A percentile compares a stretch with the other conserved stretches of the same genome.
These are phyloP conservation scores for Drosophila bipectinata DNA, from an alignment of 1,140 invertebrate genomes.

Conservation along the genomic window DNA sequence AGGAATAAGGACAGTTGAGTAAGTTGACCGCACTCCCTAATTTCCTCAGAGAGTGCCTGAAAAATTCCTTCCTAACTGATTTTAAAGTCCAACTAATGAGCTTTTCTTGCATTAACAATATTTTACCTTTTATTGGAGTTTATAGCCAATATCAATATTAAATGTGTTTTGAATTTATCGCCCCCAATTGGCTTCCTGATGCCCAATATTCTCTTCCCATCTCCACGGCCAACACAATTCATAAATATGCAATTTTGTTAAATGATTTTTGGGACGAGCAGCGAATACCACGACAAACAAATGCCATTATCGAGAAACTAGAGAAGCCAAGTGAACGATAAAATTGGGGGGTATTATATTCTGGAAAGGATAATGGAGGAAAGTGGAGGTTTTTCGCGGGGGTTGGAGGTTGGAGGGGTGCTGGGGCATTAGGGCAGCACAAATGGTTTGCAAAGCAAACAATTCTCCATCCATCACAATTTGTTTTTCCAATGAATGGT, in stretches of 20 bases:
- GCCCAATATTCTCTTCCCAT: neutral
- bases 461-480: constrained; percentile 77
- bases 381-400: neutral
- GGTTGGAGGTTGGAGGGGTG: neutral
- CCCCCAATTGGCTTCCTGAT: constrained; percentile 3
- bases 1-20: constrained; percentile 5
- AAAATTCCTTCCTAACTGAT: neutral
- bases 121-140: constrained; percentile 1
- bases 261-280: constrained; percentile 47
- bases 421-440: constrained; percentile 39
- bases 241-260: constrained; percentile 61
- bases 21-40: neutral
- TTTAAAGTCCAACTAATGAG: neutral
- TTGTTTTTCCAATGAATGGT: constrained; percentile 50
- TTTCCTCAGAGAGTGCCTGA: neutral
- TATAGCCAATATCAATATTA: neutral
- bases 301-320: constrained; percentile 30
- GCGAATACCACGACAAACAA: constrained; percentile 32
- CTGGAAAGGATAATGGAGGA: neutral
- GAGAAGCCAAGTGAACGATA: neutral
- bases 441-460: constrained; percentile 73
- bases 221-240: constrained; percentile 4
- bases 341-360: constrained; percentile 1
- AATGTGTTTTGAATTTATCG: constrained; percentile 18
- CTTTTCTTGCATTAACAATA: neutral